Evolutionary conservation across 2,113 vertebrate genomes (phyloP), one percentile per base, ranked within the genome.

Genomic region (Eleginops maclovinus): DNA sequence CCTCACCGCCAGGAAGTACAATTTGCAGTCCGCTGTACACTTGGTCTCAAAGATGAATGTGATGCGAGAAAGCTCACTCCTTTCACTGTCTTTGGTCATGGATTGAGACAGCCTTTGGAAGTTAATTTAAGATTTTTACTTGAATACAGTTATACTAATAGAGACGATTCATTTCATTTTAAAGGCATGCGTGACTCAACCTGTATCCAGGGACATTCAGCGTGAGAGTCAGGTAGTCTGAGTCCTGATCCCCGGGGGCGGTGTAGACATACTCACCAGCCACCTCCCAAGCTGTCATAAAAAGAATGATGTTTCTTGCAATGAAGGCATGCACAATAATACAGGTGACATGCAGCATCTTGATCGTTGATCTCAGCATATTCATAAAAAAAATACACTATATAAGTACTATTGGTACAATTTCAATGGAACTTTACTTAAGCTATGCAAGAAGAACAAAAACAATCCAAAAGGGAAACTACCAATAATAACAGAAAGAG

Each of bases 241-340:
- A 95, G 88, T 99, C 97, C 24, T 95, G 94, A 40, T 96, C 94
- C 43, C 96, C 96, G 0, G 96, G 94, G 0, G 94, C 95, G 0
- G 97, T 98, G 84, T 99, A 99, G 81, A 99, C 92, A 69, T 98
- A 96, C 54, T 99, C 98, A 10, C 97, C 96, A 0, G 97, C 97
- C 79, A 98, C 97, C 89, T 98, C 97, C 98, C 98, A 99, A 16
- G 96, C 98, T 99, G 93, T 28, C 49, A 60, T 53, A 58, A 70
- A 53, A 84, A 8, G 5, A 68, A 71, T 19, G 2, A 56, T 44
- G 26, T 15, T 4, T 2, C 2, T 46, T 19, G 5, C 21, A 76
- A 9, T 2, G 14, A 16, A 73, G 14, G 55, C 49, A 51, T 19
- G 36, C 7, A 55, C 2, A 75, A 19, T 44, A 15, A 36, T 46